Base-by-base conservation (phyloP, 2,888 invertebrate species). In the Acanthosoma haemorrhoidale region DNA sequence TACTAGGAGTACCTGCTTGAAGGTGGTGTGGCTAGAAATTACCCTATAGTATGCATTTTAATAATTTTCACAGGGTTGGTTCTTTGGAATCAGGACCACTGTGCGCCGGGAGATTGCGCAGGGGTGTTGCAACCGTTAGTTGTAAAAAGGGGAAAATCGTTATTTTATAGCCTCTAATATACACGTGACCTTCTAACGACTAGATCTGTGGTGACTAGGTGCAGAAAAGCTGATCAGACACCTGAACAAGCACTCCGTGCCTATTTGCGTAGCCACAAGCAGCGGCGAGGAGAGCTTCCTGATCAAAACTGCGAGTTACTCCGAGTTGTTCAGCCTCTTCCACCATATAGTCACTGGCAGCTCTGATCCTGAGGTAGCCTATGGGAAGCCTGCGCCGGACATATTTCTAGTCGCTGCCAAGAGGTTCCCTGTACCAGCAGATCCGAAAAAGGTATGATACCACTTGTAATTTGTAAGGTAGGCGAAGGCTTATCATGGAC, bases 371-470 rank as follows among this genome's bases (percentile, higher is more conserved):
- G 93, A 92, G 71, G 92, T 96, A 0, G 89, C 88, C 77, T 82
- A 84, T 71, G 93, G 95, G 1, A 96, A 96, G 81, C 96, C 96
- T 0, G 86, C 88, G 68, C 96, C 96, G 0, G 94, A 95, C 78
- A 90, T 92, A 75, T 96, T 93, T 78, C 79, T 90, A n/a, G 86
- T 94, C 0, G 87, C 90, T 68, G 91, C 91, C 0, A 80, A 82
- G 1, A 82, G 93, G 73, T 95, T 95, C 79, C 79, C 83, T 0
- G 87, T 88, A 73, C 83, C 84, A 73, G 89, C 90, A 9, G 78
- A 82, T 6, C 84, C 88, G 5, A 82, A 83, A 71, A 82, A 85
- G 79, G 85, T 80, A 79, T 81, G 77, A n/a, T n/a, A n/a, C n/a
- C n/a, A n/a, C n/a, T n/a, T n/a, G n/a, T n/a, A n/a, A n/a, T n/a